Conservation (phyloP, 1,140 invertebrate genomes). For the Bombus fervidus region DNA sequence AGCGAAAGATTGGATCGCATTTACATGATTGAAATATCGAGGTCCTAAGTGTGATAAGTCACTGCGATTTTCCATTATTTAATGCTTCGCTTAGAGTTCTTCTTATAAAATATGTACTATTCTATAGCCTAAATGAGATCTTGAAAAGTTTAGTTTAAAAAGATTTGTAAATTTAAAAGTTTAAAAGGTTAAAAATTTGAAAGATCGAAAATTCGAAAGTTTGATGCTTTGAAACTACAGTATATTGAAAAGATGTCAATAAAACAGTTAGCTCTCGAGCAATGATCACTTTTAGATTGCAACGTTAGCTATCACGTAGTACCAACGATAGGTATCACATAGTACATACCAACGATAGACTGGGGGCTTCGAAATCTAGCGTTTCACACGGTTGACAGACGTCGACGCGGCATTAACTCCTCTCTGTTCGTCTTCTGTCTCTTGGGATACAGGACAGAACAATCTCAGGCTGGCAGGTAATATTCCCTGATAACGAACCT, state of each 20-base stretch:
- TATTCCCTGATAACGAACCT: constrained; percentile 60
- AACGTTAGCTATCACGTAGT: too few relatives aligned
- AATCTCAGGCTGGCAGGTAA: constrained; percentile 57
- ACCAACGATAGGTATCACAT: background rate
- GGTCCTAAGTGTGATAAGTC: background rate
- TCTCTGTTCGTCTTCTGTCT: background rate
- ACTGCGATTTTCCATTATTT: background rate
- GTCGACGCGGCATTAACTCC: constrained; percentile 4
- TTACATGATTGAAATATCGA: constrained; percentile 41
- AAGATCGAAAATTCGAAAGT: background rate
- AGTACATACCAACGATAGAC: background rate
- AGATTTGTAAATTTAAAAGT: background rate
- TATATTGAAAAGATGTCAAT: background rate
- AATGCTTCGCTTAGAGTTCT: background rate
- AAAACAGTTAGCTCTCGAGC: background rate
- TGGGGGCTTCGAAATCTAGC: too few relatives aligned
- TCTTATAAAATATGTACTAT: background rate
- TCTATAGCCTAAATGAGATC: background rate
- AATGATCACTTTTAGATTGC: background rate
- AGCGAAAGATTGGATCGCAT: constrained; percentile 20
- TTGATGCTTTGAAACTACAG: background rate
- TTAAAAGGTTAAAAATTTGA: background rate
- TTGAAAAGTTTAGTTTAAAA: background rate
- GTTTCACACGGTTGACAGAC: constrained; percentile 23
- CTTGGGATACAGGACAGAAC: constrained; percentile 21